phyloP scores from a whole-genome alignment of 2,113 vertebrate genomes.

The Gymnocephalus cernua region DNA sequence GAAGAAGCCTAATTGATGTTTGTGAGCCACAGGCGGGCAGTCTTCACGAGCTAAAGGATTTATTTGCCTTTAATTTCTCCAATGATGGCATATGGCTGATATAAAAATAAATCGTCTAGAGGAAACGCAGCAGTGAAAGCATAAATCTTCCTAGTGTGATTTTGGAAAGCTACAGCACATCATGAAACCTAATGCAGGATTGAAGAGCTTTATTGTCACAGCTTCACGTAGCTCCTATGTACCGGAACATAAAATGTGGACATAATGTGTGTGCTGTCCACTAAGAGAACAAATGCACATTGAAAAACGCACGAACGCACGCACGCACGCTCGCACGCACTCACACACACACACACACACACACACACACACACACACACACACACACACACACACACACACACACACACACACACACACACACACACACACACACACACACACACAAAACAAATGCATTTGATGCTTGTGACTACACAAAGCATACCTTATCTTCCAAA shows the following conservation, averaged over 20 bases:
- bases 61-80: constrained; percentile 22
- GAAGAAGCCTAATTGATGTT: constrained; percentile 16
- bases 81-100: constrained; percentile 16
- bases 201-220: not conserved
- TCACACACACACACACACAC: not conserved
- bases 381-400: not conserved
- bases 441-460: constrained; percentile 21
- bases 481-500: constrained; percentile 51
- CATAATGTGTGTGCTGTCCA: not conserved
- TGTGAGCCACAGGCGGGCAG: not conserved
- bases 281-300: not conserved
- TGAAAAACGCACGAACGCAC: not conserved
- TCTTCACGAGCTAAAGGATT: constrained; percentile 2
- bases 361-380: not conserved
- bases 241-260: not conserved
- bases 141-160: constrained; percentile 11
- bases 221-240: constrained; percentile 1
- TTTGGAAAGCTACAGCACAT: not conserved
- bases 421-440: not conserved
- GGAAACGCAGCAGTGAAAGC: not conserved
- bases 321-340: too few species aligned
- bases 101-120: constrained; percentile 33
- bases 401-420: not conserved
- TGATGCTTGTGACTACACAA: constrained; percentile 43
- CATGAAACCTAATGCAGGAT: not conserved